phyloP scores from a whole-genome alignment of 2,888 invertebrate species.

The Eudemis profundana region DNA sequence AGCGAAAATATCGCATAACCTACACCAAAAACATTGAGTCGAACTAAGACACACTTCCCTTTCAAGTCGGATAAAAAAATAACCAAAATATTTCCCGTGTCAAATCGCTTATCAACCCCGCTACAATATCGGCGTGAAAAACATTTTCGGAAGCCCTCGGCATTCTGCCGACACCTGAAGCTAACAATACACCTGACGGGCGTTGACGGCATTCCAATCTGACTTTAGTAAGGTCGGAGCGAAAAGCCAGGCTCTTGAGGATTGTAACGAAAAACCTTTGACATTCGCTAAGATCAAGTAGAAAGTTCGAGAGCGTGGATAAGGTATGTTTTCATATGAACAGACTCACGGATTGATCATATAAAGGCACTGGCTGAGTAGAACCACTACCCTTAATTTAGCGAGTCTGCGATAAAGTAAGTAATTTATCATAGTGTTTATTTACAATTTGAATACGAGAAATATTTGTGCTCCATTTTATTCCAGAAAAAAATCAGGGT shows the following conservation, averaged over 20 bases:
- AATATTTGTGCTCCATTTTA: no score
- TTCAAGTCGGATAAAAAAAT: neutral
- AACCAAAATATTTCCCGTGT: constrained; percentile 1
- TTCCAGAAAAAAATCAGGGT: no score
- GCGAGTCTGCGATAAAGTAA: no score
- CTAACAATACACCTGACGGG: constrained; percentile 26
- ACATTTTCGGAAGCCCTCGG: constrained; percentile 11
- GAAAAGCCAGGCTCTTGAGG: constrained; percentile 26
- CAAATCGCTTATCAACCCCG: neutral
- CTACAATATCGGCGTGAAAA: constrained; percentile 9
- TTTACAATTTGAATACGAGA: no score
- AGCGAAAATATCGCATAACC: no score
- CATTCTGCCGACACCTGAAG: constrained; percentile 20
- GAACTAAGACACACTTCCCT: neutral
- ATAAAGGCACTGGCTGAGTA: no score
- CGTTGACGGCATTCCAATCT: constrained; percentile 34
- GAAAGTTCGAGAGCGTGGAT: neutral
- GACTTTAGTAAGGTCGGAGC: constrained; percentile 20
- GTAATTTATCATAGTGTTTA: no score
- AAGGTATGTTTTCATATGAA: neutral
- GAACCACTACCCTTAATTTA: no score
- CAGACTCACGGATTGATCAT: no score
- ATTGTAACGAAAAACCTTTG: constrained; percentile 33
- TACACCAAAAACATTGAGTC: no score
- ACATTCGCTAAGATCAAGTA: constrained; percentile 20